Base-by-base conservation (phyloP, 1,140 invertebrate species). In the Spodoptera litura region DNA sequence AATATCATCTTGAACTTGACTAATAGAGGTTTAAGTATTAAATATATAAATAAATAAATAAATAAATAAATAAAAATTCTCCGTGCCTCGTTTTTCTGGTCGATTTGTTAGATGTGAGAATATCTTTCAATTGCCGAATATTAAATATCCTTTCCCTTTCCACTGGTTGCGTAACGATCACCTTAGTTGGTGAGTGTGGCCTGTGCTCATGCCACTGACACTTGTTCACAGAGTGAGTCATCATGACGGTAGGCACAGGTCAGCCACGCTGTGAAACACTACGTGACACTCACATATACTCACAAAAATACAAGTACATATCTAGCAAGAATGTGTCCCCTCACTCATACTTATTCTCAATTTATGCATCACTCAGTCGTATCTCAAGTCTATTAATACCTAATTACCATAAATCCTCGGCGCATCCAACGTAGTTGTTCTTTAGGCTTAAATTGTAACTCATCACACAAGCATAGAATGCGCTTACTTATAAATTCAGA, bases 401-500 rank as follows among this genome's bases (percentile, higher is more conserved):
- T 9, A 6, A 44, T 44, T 44, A 10, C 9, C 61, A 49, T 64
- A 49, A 49, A 64, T 49, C 25, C 25, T 31, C 11, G 61, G n/a
- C 6, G 31, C n/a, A 62, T 62, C 20, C 38, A 64, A 64, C 38
- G 20, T 9, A 58, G 61, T 35, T 35, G 59, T 15, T 31, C 31
- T 31, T 31, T 64, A 64, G 38, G 38, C 38, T 64, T 49, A 64
- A 44, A 64, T 68, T 68, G 52, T 52, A 53, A 52, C 44, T 68
- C 49, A 68, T 51, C 44, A 68, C 4, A 52, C 64, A 68, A 27
- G 10, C 49, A 68, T 68, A 53, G 44, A 68, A 52, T 68, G 64
- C 52, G 64, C 20, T 31, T 49, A 12, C 64, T 52, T 68, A 68
- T 68, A 52, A 52, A 68, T 68, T 68, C 64, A 31, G 49, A 68